A percentile compares a stretch with the other conserved stretches of the same genome.
These are phyloP conservation scores for Oophaga pumilio DNA, from an alignment of 2,113 vertebrate genomes.

Conservation along the genomic window DNA sequence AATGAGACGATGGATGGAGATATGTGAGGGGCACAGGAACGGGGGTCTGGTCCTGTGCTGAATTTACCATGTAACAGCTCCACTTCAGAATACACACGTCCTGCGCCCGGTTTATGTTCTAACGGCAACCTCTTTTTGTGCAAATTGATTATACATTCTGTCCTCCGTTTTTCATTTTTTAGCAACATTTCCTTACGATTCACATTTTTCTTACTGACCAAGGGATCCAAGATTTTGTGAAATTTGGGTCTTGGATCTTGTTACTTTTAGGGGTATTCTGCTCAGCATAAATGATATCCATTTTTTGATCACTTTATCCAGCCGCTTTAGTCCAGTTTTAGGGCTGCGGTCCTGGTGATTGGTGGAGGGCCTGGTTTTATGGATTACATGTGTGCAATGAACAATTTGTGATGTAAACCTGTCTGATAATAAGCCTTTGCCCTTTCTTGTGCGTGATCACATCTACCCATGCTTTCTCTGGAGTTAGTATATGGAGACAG, in stretches of 20 bases:
- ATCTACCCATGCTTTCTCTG: background rate
- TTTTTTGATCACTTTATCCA: no score
- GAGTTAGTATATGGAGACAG: constrained; percentile 15
- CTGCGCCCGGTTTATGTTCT: background rate
- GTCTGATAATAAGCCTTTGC: no score
- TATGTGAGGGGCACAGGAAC: background rate
- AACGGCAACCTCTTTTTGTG: background rate
- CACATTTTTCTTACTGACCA: background rate
- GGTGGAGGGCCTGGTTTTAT: no score
- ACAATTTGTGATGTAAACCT: no score
- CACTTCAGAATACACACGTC: background rate
- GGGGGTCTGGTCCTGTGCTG: background rate
- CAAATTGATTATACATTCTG: background rate
- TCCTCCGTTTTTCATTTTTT: background rate
- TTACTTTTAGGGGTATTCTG: no score
- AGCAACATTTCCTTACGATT: background rate
- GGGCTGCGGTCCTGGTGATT: no score
- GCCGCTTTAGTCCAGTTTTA: no score
- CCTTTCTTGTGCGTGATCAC: no score
- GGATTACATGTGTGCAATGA: no score
- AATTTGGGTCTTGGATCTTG: no score
- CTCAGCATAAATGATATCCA: no score
- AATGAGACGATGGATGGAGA: background rate
- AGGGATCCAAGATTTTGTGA: no score
- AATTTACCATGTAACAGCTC: background rate